A percentile compares a stretch with the other conserved stretches of the same genome.
Evolutionary conservation across 2,113 vertebrate species (phyloP).

Genomic region (Phalacrocorax pelagicus): DNA sequence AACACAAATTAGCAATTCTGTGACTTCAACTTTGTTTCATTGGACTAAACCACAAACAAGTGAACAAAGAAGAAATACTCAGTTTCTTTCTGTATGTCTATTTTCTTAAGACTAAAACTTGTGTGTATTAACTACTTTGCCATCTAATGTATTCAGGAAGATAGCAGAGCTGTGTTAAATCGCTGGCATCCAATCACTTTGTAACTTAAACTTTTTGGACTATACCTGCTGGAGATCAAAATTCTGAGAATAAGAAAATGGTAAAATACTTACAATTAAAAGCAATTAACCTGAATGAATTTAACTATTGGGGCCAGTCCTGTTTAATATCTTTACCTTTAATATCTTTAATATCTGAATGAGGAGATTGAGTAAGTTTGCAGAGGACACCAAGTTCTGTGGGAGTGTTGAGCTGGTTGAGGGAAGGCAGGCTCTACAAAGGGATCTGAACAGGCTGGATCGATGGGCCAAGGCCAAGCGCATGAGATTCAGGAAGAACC

Average conservation of each 20-base stretch:
- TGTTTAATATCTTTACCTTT: neutral
- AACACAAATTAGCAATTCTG: neutral
- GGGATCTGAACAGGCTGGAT: neutral
- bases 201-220: neutral
- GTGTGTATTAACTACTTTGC: neutral
- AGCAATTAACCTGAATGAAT: neutral
- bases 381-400: neutral
- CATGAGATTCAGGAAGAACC: neutral
- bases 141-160: neutral
- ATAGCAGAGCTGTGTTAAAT: neutral
- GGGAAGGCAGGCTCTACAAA: neutral
- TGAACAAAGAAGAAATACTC: neutral
- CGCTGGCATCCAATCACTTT: neutral
- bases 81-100: neutral
- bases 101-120: neutral
- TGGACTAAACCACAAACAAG: neutral
- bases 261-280: neutral
- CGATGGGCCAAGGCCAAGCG: fast-evolving
- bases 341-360: neutral
- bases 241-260: neutral
- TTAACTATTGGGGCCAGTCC: neutral
- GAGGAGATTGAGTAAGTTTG: fast-evolving
- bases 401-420: neutral
- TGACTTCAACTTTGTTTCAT: neutral
- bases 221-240: neutral